Conservation (phyloP, 2,113 vertebrate species). For the Leucosticte australis region DNA sequence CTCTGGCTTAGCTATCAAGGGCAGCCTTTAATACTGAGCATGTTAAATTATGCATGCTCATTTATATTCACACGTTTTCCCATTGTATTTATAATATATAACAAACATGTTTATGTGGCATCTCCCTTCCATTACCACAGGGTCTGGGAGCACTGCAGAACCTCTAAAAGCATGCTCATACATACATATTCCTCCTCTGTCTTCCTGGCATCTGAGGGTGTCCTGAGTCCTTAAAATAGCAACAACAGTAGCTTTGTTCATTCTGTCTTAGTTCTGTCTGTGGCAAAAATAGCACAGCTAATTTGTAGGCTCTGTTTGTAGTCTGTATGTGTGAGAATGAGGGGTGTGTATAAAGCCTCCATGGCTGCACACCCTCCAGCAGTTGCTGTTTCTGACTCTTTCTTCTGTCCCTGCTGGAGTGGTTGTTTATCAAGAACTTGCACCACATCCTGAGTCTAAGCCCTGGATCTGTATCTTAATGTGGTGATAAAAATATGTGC, state of each 20-base stretch:
- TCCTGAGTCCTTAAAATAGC: slow-evolving; percentile 61
- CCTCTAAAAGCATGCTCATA: slow-evolving; percentile 3
- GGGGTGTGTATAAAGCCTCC: slow-evolving; percentile 20
- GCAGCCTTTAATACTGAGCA: not conserved
- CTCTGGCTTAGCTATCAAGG: not conserved
- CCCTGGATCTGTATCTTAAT: not conserved
- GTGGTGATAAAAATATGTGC: not conserved
- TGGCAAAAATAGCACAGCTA: slow-evolving; percentile 55
- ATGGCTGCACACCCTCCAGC: not conserved
- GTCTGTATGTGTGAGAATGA: slow-evolving; percentile 49
- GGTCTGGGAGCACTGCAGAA: not conserved
- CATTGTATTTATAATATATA: slow-evolving; percentile 18
- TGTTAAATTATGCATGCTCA: slow-evolving; percentile 24
- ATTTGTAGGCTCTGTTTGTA: slow-evolving; percentile 59
- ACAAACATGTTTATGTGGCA: not conserved
- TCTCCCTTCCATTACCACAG: not conserved
- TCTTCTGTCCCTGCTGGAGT: not conserved
- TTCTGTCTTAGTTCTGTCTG: slow-evolving; percentile 30
- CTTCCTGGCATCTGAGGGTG: slow-evolving; percentile 41
- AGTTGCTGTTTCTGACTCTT: not conserved
- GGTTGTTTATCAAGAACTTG: not conserved
- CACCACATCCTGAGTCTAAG: not conserved
- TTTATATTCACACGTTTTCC: slow-evolving; percentile 9
- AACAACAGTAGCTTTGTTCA: slow-evolving; percentile 60
- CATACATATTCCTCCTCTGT: slow-evolving; percentile 20